A percentile compares a stretch with the other conserved stretches of the same genome.
Evolutionary conservation across 2,113 vertebrate genomes (phyloP).

Genomic region (Psammodynastes pulverulentus): DNA sequence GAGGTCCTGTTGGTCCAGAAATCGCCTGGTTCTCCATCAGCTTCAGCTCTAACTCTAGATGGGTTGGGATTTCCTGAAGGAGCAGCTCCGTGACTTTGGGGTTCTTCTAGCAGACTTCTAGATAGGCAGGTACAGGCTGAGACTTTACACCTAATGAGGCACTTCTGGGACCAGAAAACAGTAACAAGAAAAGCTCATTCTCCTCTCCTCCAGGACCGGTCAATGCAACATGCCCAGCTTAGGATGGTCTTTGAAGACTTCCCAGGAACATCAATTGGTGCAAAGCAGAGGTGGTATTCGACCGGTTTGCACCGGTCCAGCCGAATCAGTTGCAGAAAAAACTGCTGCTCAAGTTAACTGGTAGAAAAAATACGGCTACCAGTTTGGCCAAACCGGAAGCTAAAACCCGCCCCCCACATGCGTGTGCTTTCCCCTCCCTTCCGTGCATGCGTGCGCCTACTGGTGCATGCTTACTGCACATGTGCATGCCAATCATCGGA

Average conservation of each 20-base stretch:
- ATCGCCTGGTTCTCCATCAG: neutral
- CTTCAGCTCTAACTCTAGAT: neutral
- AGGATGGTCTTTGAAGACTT: neutral
- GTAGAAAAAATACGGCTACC: too few relatives aligned
- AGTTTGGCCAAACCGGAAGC: too few relatives aligned
- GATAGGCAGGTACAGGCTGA: neutral
- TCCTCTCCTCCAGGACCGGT: neutral
- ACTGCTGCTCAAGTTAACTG: too few relatives aligned
- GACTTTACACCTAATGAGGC: neutral
- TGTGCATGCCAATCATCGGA: too few relatives aligned
- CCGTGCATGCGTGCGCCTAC: too few relatives aligned
- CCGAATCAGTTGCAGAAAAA: too few relatives aligned
- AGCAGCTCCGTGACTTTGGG: neutral
- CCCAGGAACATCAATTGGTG: neutral
- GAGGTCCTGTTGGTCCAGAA: neutral
- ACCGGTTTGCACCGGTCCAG: too few relatives aligned
- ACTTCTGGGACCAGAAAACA: neutral
- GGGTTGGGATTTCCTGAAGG: neutral
- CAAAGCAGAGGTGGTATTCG: too few relatives aligned
- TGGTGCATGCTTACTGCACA: too few relatives aligned
- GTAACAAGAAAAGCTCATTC: neutral
- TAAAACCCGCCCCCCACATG: too few relatives aligned
- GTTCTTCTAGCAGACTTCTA: neutral
- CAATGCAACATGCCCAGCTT: neutral
- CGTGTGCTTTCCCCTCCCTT: too few relatives aligned